Conservation (phyloP, 2,113 vertebrate species). For the Urocynchramus pylzowi region DNA sequence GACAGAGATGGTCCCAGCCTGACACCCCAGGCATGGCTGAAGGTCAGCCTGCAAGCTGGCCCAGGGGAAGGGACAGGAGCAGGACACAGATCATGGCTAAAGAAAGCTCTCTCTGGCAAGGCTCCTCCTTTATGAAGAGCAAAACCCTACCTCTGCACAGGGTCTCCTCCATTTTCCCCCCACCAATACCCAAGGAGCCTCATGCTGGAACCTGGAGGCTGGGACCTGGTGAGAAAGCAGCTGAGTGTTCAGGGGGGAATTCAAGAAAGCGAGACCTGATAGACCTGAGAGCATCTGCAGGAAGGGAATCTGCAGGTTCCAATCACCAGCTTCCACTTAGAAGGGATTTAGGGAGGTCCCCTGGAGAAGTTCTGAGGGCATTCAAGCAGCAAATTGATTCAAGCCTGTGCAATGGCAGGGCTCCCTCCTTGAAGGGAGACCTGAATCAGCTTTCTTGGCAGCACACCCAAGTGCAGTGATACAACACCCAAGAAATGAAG, state of each 20-base stretch:
- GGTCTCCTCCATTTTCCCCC: rapidly evolving
- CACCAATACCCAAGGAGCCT: neutral
- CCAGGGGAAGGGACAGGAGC: neutral
- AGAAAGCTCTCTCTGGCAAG: neutral
- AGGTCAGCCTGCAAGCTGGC: neutral
- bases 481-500: neutral
- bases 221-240: neutral
- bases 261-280: neutral
- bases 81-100: neutral
- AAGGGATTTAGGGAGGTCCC: neutral
- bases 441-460: neutral
- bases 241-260: neutral
- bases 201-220: neutral
- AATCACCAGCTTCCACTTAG: neutral
- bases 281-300: neutral
- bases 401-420: neutral
- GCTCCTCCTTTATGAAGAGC: neutral
- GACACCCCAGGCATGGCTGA: neutral
- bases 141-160: neutral
- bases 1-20: neutral
- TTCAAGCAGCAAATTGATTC: neutral
- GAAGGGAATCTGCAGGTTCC: neutral
- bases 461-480: neutral
- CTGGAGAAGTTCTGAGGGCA: neutral
- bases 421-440: neutral